A percentile compares a stretch with the other conserved stretches of the same genome.
Evolutionary conservation across 2,113 vertebrate species (phyloP).

Genomic region (Triplophysa tibetana): DNA sequence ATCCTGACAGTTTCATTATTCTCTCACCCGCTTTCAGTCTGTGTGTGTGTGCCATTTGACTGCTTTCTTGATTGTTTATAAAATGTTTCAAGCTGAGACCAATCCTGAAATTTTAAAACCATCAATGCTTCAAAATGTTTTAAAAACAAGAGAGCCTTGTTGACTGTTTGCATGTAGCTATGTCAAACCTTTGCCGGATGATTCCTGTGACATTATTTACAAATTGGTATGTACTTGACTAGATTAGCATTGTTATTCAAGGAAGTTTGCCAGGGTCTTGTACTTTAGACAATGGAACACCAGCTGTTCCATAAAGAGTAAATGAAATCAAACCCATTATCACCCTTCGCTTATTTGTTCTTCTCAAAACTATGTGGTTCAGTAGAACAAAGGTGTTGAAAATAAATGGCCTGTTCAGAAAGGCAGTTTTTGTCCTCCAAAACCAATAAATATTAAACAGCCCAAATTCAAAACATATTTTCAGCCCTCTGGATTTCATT

Average conservation of each 20-base stretch:
- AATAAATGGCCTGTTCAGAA: constrained; percentile 62
- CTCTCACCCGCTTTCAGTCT: neutral
- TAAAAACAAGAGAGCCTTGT: neutral
- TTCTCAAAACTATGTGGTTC: constrained; percentile 61
- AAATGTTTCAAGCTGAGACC: neutral
- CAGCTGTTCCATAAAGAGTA: neutral
- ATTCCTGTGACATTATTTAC: neutral
- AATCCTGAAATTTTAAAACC: neutral
- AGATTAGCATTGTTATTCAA: neutral
- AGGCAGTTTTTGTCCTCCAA: constrained; percentile 61
- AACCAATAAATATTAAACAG: constrained; percentile 60
- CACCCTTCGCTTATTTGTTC: constrained; percentile 52
- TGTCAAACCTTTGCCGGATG: neutral
- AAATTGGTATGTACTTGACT: neutral
- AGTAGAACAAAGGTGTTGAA: constrained; percentile 55
- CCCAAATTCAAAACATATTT: constrained; percentile 59
- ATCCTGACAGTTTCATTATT: constrained; percentile 33
- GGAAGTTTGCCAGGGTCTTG: neutral
- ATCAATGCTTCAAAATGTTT: neutral
- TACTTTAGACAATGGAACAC: neutral
- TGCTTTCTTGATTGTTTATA: neutral
- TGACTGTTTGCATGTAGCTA: neutral
- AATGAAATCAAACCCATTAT: constrained; percentile 59
- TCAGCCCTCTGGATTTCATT: constrained; percentile 67
- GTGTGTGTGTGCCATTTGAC: neutral